phyloP scores from a whole-genome alignment of 2,797 vertebrate genomes.

The Alca torda region DNA sequence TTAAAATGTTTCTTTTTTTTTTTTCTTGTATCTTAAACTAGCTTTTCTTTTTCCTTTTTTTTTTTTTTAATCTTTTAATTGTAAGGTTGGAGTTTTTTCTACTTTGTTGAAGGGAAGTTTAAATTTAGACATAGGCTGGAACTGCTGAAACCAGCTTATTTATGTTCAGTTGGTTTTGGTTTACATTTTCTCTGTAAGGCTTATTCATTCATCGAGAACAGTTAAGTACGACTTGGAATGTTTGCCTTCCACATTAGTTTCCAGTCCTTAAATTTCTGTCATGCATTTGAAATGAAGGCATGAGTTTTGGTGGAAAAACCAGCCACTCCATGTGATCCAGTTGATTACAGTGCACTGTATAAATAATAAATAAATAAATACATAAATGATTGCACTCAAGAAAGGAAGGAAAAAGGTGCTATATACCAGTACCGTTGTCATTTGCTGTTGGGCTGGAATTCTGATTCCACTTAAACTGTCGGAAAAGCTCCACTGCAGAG shows the following conservation, averaged over 20 bases:
- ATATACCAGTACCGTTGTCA: rapidly evolving
- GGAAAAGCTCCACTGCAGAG: not conserved
- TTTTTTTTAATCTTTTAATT: not conserved
- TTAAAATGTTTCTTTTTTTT: not conserved
- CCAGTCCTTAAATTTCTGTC: not conserved
- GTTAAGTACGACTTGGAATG: not conserved
- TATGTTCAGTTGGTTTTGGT: not conserved
- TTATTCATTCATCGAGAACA: not conserved
- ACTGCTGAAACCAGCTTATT: not conserved
- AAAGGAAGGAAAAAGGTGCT: not conserved
- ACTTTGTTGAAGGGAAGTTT: not conserved
- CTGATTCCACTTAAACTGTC: not conserved
- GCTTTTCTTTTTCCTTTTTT: not conserved
- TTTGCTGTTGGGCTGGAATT: not conserved
- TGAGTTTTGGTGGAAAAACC: not conserved
- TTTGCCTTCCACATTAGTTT: not conserved
- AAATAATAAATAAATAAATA: not conserved
- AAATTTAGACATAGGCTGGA: not conserved
- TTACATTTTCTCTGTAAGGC: not conserved
- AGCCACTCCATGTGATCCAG: not conserved
- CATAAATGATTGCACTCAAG: not conserved
- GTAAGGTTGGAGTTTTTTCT: not conserved
- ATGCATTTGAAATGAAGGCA: not conserved
- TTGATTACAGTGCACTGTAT: not conserved
- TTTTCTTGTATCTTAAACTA: not conserved